Conservation (phyloP, 2,797 vertebrate species). For the Falco novaeseelandiae region DNA sequence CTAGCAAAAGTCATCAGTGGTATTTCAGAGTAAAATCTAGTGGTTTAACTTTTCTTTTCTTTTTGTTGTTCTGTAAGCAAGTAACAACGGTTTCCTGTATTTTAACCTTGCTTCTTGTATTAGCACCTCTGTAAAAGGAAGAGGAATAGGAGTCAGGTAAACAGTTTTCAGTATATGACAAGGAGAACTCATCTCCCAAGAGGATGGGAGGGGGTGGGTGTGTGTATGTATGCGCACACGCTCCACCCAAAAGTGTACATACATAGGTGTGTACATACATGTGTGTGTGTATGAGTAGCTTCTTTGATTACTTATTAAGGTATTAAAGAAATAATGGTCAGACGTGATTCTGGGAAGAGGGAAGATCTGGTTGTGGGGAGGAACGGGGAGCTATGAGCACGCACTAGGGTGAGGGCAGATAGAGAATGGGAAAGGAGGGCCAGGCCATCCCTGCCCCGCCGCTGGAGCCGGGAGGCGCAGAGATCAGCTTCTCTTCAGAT, state of each 20-base stretch:
- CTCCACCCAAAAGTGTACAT: neutral
- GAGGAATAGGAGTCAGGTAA: neutral
- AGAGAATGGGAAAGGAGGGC: neutral
- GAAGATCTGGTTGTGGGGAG: neutral
- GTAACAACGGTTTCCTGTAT: neutral
- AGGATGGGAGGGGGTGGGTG: neutral
- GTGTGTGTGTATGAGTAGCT: neutral
- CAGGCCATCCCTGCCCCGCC: neutral
- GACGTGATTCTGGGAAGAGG: neutral
- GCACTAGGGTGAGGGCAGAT: neutral
- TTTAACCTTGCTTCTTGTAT: neutral
- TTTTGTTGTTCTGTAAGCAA: neutral
- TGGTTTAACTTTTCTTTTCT: neutral
- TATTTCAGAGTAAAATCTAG: neutral
- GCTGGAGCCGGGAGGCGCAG: neutral
- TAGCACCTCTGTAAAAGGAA: neutral
- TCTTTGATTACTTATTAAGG: neutral
- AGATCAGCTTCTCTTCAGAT: neutral
- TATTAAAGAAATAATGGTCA: neutral
- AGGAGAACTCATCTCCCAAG: neutral
- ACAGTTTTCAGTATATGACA: neutral
- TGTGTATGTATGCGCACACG: no score
- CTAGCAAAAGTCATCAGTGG: neutral
- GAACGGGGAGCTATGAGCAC: neutral
- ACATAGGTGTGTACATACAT: no score